These are phyloP conservation scores for Palythoa heliodiscus DNA, from an alignment of 92 coral and sea anemone genomes.

Conservation along the genomic window DNA sequence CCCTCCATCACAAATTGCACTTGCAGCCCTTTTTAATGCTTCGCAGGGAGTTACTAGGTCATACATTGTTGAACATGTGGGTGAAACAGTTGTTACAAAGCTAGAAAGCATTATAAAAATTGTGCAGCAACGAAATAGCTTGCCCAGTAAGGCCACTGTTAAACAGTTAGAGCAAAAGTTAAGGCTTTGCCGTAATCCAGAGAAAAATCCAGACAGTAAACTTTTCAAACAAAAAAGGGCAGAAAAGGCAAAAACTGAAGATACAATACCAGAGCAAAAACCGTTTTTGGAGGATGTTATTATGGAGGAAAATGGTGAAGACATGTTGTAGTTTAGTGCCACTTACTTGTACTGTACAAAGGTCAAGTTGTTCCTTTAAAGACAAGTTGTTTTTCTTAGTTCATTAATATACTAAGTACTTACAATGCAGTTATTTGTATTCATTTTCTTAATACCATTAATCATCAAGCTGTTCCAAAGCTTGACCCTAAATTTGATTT, in stretches of 20 bases:
- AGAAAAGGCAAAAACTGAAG: conserved; percentile 55
- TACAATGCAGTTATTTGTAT: too few relatives aligned
- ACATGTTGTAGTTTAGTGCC: neutral
- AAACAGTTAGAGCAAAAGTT: conserved; percentile 75
- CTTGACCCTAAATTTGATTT: too few relatives aligned
- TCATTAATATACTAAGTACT: too few relatives aligned
- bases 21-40: conserved; percentile 80
- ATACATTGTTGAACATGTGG: conserved; percentile 61
- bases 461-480: too few relatives aligned
- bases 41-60: conserved; percentile 55
- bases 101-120: conserved; percentile 49
- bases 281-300: conserved; percentile 5
- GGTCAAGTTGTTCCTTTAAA: too few relatives aligned
- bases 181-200: conserved; percentile 82
- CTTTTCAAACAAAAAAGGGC: conserved; percentile 65
- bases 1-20: conserved; percentile 95
- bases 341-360: too few relatives aligned
- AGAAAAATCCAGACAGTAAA: conserved; percentile 85
- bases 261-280: conserved; percentile 16
- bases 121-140: conserved; percentile 33
- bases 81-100: conserved; percentile 57
- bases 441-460: too few relatives aligned
- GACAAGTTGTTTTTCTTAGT: too few relatives aligned
- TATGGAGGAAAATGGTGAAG: conserved; percentile 20
- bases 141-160: conserved; percentile 40